A percentile compares a stretch with the other conserved stretches of the same genome.
Evolutionary conservation across 2,797 vertebrate genomes (phyloP).

Genomic region (Anisognathus igniventris): DNA sequence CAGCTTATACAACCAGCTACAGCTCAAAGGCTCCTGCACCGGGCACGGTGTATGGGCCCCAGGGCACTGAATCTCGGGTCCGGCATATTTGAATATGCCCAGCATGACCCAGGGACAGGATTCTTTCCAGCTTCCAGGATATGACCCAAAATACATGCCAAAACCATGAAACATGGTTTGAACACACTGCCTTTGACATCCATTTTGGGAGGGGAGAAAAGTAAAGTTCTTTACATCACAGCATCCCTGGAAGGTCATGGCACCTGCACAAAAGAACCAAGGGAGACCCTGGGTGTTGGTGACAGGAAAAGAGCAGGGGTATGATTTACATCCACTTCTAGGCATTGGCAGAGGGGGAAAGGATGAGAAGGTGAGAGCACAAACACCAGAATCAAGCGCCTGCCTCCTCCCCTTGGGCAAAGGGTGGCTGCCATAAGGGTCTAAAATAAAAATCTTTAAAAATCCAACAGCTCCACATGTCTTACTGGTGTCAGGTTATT

Average conservation of each 20-base stretch:
- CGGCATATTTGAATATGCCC: neutral
- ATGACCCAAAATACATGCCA: neutral
- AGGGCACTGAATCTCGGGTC: neutral
- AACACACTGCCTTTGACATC: neutral
- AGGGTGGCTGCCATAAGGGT: neutral
- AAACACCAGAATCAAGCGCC: neutral
- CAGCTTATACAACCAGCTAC: slow-evolving; percentile 20
- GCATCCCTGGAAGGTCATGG: neutral
- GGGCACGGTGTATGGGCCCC: neutral
- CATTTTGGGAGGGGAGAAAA: neutral
- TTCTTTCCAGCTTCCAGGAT: neutral
- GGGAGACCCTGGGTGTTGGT: rapidly evolving
- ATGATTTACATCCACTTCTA: neutral
- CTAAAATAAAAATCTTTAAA: neutral
- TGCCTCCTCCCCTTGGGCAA: neutral
- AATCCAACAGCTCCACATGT: neutral
- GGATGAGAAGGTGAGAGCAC: neutral
- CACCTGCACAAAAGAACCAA: neutral
- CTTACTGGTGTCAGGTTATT: neutral
- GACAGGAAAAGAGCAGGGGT: neutral
- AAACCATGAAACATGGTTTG: neutral
- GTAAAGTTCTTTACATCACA: neutral
- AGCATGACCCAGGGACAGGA: neutral
- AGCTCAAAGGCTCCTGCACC: neutral
- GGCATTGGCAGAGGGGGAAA: neutral